Evolutionary conservation across 2,113 vertebrate genomes (phyloP).

Genomic region (Falcunculus frontatus): DNA sequence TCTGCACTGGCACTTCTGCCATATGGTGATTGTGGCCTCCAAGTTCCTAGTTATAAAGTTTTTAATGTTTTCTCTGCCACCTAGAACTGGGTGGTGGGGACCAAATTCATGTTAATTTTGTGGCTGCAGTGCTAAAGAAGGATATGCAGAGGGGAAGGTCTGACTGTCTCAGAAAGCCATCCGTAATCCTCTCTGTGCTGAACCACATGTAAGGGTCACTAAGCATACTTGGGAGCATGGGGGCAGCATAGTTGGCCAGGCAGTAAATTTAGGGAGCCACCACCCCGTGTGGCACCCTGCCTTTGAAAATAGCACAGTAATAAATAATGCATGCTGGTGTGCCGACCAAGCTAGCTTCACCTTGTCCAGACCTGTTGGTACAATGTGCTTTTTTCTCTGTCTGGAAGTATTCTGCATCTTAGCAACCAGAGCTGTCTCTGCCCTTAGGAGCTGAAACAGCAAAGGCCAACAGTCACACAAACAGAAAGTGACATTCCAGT

Average conservation of each 20-base stretch:
- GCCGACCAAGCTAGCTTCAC: slow-evolving; percentile 35
- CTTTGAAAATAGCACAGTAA: slow-evolving; percentile 53
- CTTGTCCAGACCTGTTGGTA: slow-evolving; percentile 58
- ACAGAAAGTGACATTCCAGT: not conserved
- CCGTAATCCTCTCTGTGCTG: not conserved
- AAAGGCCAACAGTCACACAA: not conserved
- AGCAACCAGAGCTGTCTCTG: slow-evolving; percentile 37
- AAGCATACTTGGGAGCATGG: slow-evolving; percentile 9
- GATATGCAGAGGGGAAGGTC: not conserved
- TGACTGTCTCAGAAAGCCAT: not conserved
- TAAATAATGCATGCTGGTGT: slow-evolving; percentile 54
- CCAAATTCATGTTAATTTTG: slow-evolving; percentile 41
- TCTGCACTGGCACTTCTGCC: slow-evolving; percentile 2
- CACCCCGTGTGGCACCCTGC: slow-evolving; percentile 52
- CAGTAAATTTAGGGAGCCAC: slow-evolving; percentile 22
- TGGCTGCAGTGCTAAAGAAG: not conserved
- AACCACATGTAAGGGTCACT: slow-evolving; percentile 37
- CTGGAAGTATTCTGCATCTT: slow-evolving; percentile 23
- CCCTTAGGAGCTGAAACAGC: slow-evolving; percentile 41
- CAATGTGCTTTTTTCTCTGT: slow-evolving; percentile 40
- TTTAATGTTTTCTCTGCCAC: slow-evolving; percentile 13
- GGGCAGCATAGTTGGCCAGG: slow-evolving; percentile 25
- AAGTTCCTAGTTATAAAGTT: slow-evolving; percentile 15
- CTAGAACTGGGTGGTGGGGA: not conserved
- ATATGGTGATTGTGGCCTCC: not conserved